Evolutionary conservation across 1,140 invertebrate species (phyloP).

Genomic region (Zophobas morio): DNA sequence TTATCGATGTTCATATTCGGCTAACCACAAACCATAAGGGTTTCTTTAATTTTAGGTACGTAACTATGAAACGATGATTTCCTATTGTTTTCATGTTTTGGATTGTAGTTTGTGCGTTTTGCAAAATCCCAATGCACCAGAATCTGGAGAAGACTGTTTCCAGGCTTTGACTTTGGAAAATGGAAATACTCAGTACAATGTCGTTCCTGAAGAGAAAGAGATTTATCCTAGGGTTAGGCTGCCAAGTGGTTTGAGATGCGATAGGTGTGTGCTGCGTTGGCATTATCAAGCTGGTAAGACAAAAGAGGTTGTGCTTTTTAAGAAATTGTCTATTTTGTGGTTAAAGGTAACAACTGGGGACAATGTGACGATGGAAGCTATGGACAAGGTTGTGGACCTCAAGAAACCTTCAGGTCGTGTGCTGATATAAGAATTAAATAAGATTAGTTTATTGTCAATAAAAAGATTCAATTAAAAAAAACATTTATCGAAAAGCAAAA

Average conservation of each 20-base stretch:
- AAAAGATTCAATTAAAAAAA: no score
- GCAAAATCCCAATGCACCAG: slow-evolving; percentile 62
- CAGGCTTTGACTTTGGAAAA: slow-evolving; percentile 70
- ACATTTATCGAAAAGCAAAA: no score
- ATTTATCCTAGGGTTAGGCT: slow-evolving; percentile 67
- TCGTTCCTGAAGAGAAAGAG: slow-evolving; percentile 58
- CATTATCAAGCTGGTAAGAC: slow-evolving; percentile 69
- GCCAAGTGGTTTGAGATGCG: slow-evolving; percentile 68
- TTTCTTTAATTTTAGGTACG: slow-evolving; percentile 70
- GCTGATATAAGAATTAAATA: slow-evolving; percentile 75
- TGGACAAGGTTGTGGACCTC: slow-evolving; percentile 83
- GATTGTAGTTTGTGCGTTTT: slow-evolving; percentile 72
- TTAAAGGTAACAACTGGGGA: slow-evolving; percentile 81
- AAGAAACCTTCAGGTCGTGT: slow-evolving; percentile 88
- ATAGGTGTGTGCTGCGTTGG: slow-evolving; percentile 75
- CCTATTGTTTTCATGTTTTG: background rate
- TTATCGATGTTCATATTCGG: slow-evolving; percentile 66
- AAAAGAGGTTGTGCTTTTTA: background rate
- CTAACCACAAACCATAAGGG: slow-evolving; percentile 74
- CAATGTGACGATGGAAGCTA: slow-evolving; percentile 77
- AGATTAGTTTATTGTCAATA: no score
- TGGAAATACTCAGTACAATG: slow-evolving; percentile 60
- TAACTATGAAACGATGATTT: background rate
- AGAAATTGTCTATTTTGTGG: background rate
- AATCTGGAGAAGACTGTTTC: slow-evolving; percentile 76